Evolutionary conservation across 2,797 vertebrate species (phyloP).

Genomic region (Sus cebifrons): DNA sequence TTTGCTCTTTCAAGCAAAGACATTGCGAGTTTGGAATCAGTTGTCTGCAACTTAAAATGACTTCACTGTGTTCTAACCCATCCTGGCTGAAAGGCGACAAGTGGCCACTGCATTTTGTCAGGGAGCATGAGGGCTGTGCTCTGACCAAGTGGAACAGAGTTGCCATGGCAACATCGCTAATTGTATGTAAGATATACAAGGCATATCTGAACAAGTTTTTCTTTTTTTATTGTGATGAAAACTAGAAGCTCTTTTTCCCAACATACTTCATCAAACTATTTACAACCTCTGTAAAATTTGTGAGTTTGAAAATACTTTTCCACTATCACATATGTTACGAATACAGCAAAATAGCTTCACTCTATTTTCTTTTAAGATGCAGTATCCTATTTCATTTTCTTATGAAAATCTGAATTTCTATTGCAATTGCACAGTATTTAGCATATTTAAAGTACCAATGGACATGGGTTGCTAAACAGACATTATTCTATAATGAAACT

Average conservation of each 20-base stretch:
- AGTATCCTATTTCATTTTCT: constrained; percentile 91
- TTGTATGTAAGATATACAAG: constrained; percentile 85
- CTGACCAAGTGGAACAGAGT: constrained; percentile 79
- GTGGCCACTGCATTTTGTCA: constrained; percentile 78
- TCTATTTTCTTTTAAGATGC: constrained; percentile 93
- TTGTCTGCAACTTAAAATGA: constrained; percentile 72
- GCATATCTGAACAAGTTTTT: constrained; percentile 86
- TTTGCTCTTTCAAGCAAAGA: constrained; percentile 76
- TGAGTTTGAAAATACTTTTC: constrained; percentile 94
- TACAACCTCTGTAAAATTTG: constrained; percentile 95
- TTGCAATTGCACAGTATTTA: constrained; percentile 82
- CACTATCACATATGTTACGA: constrained; percentile 94
- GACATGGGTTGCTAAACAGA: constrained; percentile 83
- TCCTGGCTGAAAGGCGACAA: constrained; percentile 83
- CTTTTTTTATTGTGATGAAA: constrained; percentile 90
- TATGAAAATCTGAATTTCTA: constrained; percentile 85
- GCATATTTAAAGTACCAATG: constrained; percentile 85
- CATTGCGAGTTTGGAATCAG: constrained; percentile 76
- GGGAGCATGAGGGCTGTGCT: constrained; percentile 66
- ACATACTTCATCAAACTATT: constrained; percentile 92
- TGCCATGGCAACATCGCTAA: constrained; percentile 58
- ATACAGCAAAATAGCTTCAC: constrained; percentile 94
- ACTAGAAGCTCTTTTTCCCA: constrained; percentile 93
- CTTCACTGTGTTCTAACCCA: constrained; percentile 64
- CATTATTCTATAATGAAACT: constrained; percentile 80